Percentiles rank a stretch among this genome's conserved stretches.
Evolutionary conservation across 2,888 invertebrate species (phyloP).

Genomic region (Mechanitis mazaeus): DNA sequence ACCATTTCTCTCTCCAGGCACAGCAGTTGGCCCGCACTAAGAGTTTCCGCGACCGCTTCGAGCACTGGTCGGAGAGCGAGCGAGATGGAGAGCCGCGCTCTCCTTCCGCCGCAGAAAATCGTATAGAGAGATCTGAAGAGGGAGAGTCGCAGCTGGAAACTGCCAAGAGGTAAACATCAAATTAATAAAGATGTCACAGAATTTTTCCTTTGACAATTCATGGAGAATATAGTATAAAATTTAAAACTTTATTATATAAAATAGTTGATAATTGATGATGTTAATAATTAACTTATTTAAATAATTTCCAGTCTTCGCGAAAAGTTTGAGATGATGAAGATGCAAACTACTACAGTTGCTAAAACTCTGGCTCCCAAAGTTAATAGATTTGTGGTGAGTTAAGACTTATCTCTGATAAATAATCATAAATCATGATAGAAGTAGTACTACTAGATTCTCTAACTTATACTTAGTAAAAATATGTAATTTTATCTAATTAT

Average conservation of each 20-base stretch:
- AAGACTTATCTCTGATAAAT: neutral
- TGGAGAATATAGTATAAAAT: neutral
- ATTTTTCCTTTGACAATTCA: neutral
- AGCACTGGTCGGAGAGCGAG: constrained; percentile 86
- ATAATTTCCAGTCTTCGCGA: constrained; percentile 81
- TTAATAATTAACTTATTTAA: too few species aligned
- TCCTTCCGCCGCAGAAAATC: constrained; percentile 52
- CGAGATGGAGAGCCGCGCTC: constrained; percentile 70
- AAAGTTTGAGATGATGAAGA: constrained; percentile 91
- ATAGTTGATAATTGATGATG: too few species aligned
- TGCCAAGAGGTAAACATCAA: constrained; percentile 80
- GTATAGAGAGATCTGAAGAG: constrained; percentile 60
- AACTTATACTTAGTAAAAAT: too few species aligned
- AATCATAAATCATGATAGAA: too few species aligned
- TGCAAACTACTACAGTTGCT: constrained; percentile 60
- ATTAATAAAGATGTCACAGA: neutral
- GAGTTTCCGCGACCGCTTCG: constrained; percentile 90
- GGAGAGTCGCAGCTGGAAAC: constrained; percentile 90
- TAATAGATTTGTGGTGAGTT: constrained; percentile 94
- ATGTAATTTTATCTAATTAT: too few species aligned
- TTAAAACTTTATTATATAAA: too few species aligned
- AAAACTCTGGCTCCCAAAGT: constrained; percentile 80
- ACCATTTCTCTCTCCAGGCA: constrained; percentile 65
- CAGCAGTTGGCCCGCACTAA: constrained; percentile 88
- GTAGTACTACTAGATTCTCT: too few species aligned